Conservation (phyloP, 2,888 invertebrate genomes). For the Mesodorylaimus sp. region DNA sequence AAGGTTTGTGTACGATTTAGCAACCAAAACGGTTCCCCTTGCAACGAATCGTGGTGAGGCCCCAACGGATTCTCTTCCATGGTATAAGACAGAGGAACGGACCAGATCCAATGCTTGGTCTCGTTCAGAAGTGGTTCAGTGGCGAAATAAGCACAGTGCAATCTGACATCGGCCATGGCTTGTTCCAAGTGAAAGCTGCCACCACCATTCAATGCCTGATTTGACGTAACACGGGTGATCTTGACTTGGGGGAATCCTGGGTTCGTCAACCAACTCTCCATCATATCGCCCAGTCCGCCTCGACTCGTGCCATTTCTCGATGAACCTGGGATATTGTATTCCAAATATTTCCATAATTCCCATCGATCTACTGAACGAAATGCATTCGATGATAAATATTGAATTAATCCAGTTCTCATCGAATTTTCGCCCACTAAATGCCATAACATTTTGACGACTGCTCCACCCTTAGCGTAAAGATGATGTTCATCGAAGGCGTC, state of each 20-base stretch:
- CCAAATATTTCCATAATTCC: slow-evolving; percentile 5
- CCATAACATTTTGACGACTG: slow-evolving; percentile 1
- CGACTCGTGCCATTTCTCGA: not conserved
- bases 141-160: no score
- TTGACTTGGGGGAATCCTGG: slow-evolving; percentile 24
- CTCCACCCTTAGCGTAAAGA: slow-evolving; percentile 8
- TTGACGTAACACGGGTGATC: slow-evolving; percentile 8
- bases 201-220: no score
- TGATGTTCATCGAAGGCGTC: not conserved
- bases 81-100: not conserved
- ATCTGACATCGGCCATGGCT: no score
- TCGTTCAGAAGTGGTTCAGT: no score
- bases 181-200: no score
- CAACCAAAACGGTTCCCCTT: slow-evolving; percentile 21
- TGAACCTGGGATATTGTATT: not conserved
- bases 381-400: slow-evolving; percentile 2
- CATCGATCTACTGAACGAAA: not conserved
- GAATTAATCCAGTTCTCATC: not conserved
- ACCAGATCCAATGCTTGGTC: not conserved
- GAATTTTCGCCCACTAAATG: not conserved
- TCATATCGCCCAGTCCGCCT: slow-evolving; percentile 14
- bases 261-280: slow-evolving; percentile 25
- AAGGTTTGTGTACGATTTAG: slow-evolving; percentile 23
- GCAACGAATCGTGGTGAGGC: not conserved
- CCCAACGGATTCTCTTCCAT: not conserved